A percentile compares a stretch with the other conserved stretches of the same genome.
Conservation (phyloP, 2,113 vertebrate genomes). For the Aptenodytes patagonicus region DNA sequence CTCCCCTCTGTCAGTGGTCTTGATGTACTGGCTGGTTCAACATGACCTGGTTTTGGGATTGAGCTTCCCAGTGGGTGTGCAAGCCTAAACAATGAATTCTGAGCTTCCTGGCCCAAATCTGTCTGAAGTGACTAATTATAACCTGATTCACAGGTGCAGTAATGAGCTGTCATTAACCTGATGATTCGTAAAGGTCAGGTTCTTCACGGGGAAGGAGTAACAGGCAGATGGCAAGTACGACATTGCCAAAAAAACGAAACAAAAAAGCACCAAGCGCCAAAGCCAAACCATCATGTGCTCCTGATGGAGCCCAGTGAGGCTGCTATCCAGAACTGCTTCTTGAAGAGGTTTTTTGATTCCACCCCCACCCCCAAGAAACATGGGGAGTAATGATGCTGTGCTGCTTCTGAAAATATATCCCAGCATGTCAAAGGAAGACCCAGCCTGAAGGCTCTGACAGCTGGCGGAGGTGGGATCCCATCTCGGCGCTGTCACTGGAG, state of each 20-base stretch:
- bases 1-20: neutral
- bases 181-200: conserved; percentile 37
- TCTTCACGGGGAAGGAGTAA: conserved; percentile 18
- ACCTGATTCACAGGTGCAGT: conserved; percentile 33
- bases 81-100: conserved; percentile 16
- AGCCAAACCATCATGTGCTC: neutral
- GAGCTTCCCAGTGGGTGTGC: neutral
- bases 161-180: conserved; percentile 60
- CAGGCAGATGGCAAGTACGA: conserved; percentile 39
- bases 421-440: neutral
- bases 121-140: conserved; percentile 49
- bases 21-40: neutral
- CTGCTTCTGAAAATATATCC: neutral
- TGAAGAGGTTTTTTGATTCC: neutral
- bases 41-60: conserved; percentile 3
- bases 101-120: conserved; percentile 19
- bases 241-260: neutral
- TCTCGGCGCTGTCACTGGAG: neutral
- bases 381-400: neutral
- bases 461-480: neutral
- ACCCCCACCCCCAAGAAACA: neutral
- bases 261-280: neutral
- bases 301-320: neutral
- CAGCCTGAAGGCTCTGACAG: neutral
- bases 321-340: neutral